These are phyloP conservation scores for Chlorops oryzae DNA, from an alignment of 1,140 invertebrate species.

Conservation along the genomic window DNA sequence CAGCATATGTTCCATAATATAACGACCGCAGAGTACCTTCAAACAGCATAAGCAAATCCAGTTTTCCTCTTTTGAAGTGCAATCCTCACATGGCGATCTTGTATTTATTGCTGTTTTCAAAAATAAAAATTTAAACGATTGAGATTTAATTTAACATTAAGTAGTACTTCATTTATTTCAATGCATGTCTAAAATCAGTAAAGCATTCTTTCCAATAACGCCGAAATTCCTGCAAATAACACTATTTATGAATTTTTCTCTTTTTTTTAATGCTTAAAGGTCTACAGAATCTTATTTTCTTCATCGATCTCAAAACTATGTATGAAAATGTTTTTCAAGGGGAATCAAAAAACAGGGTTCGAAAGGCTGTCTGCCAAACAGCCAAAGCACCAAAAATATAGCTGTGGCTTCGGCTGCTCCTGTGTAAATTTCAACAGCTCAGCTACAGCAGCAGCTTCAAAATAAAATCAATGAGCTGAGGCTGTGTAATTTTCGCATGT, in stretches of 20 bases:
- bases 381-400: too few species aligned
- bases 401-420: too few species aligned
- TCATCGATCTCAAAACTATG: too few species aligned
- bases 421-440: too few species aligned
- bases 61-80: slow-evolving; percentile 65
- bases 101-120: slow-evolving; percentile 51
- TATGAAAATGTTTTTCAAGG: too few species aligned
- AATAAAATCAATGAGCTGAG: too few species aligned
- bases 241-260: neutral
- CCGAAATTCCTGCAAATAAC: neutral
- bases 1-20: slow-evolving; percentile 73
- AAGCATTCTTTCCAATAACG: neutral
- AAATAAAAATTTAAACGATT: slow-evolving; percentile 2
- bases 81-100: slow-evolving; percentile 57
- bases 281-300: too few species aligned
- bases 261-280: too few species aligned
- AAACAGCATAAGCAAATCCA: slow-evolving; percentile 79
- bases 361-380: too few species aligned
- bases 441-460: too few species aligned
- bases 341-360: too few species aligned
- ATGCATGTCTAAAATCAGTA: neutral
- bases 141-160: neutral
- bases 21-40: slow-evolving; percentile 72
- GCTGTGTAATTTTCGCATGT: too few species aligned
- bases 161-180: neutral